These are phyloP conservation scores for Laspeyria flexula DNA, from an alignment of 2,888 invertebrate genomes.

Conservation along the genomic window DNA sequence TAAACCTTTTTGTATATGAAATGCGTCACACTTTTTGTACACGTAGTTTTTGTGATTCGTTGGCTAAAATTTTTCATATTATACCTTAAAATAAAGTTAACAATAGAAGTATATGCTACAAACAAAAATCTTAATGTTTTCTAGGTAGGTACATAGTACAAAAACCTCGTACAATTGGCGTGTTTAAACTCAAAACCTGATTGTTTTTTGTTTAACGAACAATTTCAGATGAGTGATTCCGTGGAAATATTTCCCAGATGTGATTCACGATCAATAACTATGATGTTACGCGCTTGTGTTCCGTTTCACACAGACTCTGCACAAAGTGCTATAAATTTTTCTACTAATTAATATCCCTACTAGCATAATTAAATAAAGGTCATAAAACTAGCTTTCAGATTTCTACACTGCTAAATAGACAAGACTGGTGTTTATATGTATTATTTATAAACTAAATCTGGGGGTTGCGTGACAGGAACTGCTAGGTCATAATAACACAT, in stretches of 20 bases:
- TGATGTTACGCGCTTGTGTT: slow-evolving; percentile 15
- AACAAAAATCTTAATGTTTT: slow-evolving; percentile 3
- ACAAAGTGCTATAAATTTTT: slow-evolving; percentile 12
- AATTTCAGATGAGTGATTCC: slow-evolving; percentile 25
- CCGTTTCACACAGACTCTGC: slow-evolving; percentile 19
- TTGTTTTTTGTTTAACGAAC: slow-evolving; percentile 25
- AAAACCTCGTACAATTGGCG: slow-evolving; percentile 16
- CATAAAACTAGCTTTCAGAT: neutral
- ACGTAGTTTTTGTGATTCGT: no score
- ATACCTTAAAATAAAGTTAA: no score
- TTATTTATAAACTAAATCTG: no score
- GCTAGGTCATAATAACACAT: no score
- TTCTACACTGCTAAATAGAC: neutral
- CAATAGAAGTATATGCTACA: neutral
- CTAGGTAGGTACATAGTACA: neutral
- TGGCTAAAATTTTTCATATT: no score
- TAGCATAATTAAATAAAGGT: slow-evolving; percentile 8
- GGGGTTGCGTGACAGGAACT: no score
- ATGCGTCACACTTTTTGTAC: no score
- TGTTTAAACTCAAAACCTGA: slow-evolving; percentile 24
- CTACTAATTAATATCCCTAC: slow-evolving; percentile 20
- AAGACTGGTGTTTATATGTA: no score
- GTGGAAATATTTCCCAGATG: slow-evolving; percentile 16
- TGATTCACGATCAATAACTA: slow-evolving; percentile 18
- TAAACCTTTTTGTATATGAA: no score